A percentile compares a stretch with the other conserved stretches of the same genome.
Evolutionary conservation across 2,888 invertebrate genomes (phyloP).

Genomic region (Eupithecia centaureata): DNA sequence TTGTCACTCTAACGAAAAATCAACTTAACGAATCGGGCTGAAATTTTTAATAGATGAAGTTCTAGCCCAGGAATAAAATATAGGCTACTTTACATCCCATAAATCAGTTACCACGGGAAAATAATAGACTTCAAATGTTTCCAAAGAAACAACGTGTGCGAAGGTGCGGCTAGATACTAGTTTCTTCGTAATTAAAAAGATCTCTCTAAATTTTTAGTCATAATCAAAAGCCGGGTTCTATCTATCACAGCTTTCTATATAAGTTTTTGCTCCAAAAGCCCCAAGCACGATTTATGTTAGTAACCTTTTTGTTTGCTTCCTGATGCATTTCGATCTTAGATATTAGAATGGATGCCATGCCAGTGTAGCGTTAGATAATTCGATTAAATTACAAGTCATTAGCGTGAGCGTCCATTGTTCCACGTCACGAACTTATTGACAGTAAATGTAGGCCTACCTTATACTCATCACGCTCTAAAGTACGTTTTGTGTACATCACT

Average conservation of each 20-base stretch:
- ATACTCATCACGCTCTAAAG: not conserved
- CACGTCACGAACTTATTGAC: slow-evolving; percentile 46
- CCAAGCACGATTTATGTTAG: not conserved
- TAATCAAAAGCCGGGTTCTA: not conserved
- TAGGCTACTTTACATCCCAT: too few relatives aligned
- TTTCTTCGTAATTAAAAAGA: not conserved
- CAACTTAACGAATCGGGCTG: too few relatives aligned
- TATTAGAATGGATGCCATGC: slow-evolving; percentile 30
- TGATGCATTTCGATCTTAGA: slow-evolving; percentile 39
- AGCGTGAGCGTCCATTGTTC: slow-evolving; percentile 50
- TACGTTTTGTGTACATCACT: not conserved
- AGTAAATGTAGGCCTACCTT: not conserved
- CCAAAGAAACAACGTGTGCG: too few relatives aligned
- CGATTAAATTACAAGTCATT: slow-evolving; percentile 63
- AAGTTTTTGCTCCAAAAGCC: slow-evolving; percentile 15
- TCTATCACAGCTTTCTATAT: not conserved
- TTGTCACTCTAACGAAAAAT: too few relatives aligned
- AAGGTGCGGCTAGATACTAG: too few relatives aligned
- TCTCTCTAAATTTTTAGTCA: not conserved
- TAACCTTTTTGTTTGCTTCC: slow-evolving; percentile 15
- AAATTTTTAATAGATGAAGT: too few relatives aligned
- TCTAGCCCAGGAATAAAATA: too few relatives aligned
- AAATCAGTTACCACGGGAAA: too few relatives aligned
- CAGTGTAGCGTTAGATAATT: slow-evolving; percentile 57
- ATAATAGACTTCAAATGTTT: too few relatives aligned